phyloP scores from a whole-genome alignment of 92 coral and sea anemone genomes.

The Palythoa grandis region DNA sequence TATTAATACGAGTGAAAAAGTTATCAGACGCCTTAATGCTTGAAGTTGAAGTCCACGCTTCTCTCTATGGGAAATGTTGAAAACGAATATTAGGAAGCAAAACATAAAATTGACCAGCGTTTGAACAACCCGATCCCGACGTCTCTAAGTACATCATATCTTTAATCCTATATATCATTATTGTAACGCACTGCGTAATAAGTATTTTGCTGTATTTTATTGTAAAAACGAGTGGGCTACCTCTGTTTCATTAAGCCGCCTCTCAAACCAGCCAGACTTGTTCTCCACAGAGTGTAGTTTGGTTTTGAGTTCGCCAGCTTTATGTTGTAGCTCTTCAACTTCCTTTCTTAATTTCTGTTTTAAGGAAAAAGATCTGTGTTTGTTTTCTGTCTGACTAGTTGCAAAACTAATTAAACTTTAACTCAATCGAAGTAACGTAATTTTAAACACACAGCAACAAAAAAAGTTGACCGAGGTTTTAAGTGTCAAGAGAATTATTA shows the following conservation, averaged over 20 bases:
- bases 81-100: no score
- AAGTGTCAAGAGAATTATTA: no score
- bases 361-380: not conserved
- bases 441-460: no score
- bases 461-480: no score
- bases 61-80: no score
- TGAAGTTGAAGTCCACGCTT: no score
- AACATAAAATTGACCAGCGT: not conserved
- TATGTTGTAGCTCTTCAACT: conserved; percentile 82
- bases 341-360: conserved; percentile 91
- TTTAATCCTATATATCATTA: no score
- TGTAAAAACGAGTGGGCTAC: conserved; percentile 22
- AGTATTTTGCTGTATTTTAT: not conserved
- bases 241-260: conserved; percentile 93
- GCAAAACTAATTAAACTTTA: not conserved
- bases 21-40: no score
- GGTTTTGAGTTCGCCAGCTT: conserved; percentile 68
- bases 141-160: not conserved
- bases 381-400: not conserved
- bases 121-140: no score
- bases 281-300: conserved; percentile 84
- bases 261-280: conserved; percentile 97
- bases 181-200: not conserved
- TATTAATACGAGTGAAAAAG: not conserved
- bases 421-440: no score